Evolutionary conservation across 92 coral and sea anemone species (phyloP), one percentile per base, ranked within the genome.

Genomic region (Bergia puertoricense): DNA sequence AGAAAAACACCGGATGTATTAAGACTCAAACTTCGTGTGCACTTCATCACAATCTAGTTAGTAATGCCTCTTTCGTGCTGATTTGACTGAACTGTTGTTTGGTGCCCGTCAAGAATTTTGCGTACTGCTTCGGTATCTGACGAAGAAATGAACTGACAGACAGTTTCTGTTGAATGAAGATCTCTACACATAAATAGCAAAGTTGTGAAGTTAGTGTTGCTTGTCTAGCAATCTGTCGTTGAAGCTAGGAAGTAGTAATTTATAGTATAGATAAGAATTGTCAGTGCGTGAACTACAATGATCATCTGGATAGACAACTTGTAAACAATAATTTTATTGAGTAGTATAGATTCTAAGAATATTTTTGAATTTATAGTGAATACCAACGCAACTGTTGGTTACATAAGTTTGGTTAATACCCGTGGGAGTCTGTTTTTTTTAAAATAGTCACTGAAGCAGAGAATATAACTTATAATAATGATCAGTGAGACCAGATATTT

Each of bases 1-100:
- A 69, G 67, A 23, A 18, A 84, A 30, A 40, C 16, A 71, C 87
- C 87, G 87, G 87, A 84, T 84, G 79, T 71, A 50, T 84, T 84
- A 42, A 36, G 48, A 69, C 87, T 71, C 30, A 3, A 1, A 36
- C 44, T 22, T 14, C 59, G 36, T 30, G 42, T 69, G 43, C 45
- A 22, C 59, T 71, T 46, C 79, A 71, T 69, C 77, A 36, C 65
- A 14, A 22, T 84, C 79, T 84, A n/a, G 87, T 84, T 84, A 82
- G 85, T 20, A 62, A 69, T 10, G 45, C 22, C 5, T 45, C 6
- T 68, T 10, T 13, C 23, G 20, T 43, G 37, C n/a, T 16, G 54
- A 68, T 72, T 74, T 56, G 20, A 6, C 20, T 62, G 4, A 62
- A 62, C 4, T 2, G 30, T 57, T 62, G 69, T 62, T 62, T 62